Conservation (phyloP, 2,888 invertebrate genomes). For the Mactromeris polynyma region DNA sequence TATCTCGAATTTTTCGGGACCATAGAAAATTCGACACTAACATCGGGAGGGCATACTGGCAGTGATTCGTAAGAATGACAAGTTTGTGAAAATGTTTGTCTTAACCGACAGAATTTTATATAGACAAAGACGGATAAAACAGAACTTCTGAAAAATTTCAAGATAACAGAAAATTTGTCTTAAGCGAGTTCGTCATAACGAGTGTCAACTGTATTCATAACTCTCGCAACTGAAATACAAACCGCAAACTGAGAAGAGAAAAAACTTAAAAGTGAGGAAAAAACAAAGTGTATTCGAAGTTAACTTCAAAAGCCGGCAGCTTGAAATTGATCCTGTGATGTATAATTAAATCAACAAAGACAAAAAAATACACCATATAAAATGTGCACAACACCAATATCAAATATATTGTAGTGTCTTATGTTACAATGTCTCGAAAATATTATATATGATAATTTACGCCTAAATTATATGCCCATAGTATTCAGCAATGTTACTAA, state of each 20-base stretch:
- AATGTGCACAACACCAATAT: not conserved
- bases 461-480: not conserved
- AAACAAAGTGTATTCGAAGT: not conserved
- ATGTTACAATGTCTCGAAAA: not conserved
- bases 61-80: too few relatives aligned
- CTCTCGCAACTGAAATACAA: not conserved
- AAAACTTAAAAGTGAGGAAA: not conserved
- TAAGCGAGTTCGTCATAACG: not conserved
- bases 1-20: too few relatives aligned
- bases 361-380: not conserved
- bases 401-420: not conserved
- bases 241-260: not conserved
- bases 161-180: too few relatives aligned
- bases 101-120: too few relatives aligned
- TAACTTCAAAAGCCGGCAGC: not conserved
- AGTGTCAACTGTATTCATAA: not conserved
- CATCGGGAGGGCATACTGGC: too few relatives aligned
- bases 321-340: not conserved
- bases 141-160: not conserved
- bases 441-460: not conserved
- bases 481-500: not conserved
- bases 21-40: too few relatives aligned
- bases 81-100: too few relatives aligned
- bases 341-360: not conserved
- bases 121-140: too few relatives aligned